phyloP scores from a whole-genome alignment of 2,888 invertebrate species.

The Ophonus ardosiacus region DNA sequence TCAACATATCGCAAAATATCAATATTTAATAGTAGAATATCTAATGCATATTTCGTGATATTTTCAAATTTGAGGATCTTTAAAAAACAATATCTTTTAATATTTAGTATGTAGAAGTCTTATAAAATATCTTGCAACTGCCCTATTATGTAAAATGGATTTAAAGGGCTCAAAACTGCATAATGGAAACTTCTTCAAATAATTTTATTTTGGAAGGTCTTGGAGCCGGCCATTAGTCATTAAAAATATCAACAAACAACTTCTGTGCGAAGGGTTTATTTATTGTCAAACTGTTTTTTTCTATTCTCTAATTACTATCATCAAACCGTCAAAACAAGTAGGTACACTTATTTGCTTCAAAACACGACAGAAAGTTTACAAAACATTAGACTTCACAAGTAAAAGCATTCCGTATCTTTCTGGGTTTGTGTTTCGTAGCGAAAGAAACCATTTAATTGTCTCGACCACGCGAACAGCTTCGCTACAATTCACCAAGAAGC shows the following conservation, averaged over 20 bases:
- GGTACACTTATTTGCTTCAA: not conserved
- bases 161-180: too few species aligned
- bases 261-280: not conserved
- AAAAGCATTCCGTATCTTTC: not conserved
- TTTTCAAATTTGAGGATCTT: too few species aligned
- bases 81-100: too few species aligned
- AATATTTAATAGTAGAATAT: too few species aligned
- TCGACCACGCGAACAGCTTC: not conserved
- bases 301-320: not conserved
- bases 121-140: too few species aligned
- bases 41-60: too few species aligned
- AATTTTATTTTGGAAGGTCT: too few species aligned
- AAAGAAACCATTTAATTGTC: constrained; percentile 17
- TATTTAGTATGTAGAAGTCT: too few species aligned
- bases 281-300: not conserved
- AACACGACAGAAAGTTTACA: not conserved
- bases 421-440: not conserved
- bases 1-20: too few species aligned
- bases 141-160: too few species aligned
- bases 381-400: not conserved
- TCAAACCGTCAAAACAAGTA: not conserved
- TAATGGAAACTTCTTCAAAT: too few species aligned
- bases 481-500: not conserved
- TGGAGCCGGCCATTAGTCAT: not conserved
- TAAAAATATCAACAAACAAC: not conserved